These are phyloP conservation scores for Zhuqinia jingwanae DNA, from an alignment of 2,888 invertebrate species.

Conservation along the genomic window DNA sequence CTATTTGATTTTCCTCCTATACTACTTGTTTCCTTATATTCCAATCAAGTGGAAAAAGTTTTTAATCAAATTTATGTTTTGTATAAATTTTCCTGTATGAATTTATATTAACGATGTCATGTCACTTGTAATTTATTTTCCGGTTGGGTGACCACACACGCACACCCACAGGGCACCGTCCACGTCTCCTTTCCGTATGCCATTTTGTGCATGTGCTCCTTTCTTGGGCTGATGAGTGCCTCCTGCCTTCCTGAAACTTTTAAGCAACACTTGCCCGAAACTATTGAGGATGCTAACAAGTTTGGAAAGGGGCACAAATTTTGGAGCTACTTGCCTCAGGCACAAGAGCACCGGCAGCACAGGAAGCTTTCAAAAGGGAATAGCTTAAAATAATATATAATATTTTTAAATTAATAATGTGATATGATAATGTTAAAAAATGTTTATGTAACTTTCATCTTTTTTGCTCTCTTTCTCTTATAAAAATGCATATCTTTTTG, in stretches of 20 bases:
- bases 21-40: no score
- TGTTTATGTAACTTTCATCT: no score
- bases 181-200: constrained; percentile 74
- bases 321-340: constrained; percentile 79
- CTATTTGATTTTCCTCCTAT: no score
- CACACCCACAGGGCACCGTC: constrained; percentile 66
- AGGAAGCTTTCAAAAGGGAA: neutral
- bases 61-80: constrained; percentile 31
- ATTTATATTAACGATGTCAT: neutral
- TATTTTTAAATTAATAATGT: no score
- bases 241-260: constrained; percentile 85
- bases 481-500: no score
- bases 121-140: constrained; percentile 28
- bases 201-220: constrained; percentile 69
- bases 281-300: constrained; percentile 84
- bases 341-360: neutral
- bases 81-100: no score
- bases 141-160: constrained; percentile 19
- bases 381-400: neutral
- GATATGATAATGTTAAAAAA: no score
- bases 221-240: constrained; percentile 81
- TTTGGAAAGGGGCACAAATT: constrained; percentile 83
- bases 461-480: no score
- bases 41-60: neutral
- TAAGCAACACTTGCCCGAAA: constrained; percentile 85